A percentile compares a stretch with the other conserved stretches of the same genome.
Conservation (phyloP, 2,888 invertebrate species). For the Eudiplozoon nipponicum region DNA sequence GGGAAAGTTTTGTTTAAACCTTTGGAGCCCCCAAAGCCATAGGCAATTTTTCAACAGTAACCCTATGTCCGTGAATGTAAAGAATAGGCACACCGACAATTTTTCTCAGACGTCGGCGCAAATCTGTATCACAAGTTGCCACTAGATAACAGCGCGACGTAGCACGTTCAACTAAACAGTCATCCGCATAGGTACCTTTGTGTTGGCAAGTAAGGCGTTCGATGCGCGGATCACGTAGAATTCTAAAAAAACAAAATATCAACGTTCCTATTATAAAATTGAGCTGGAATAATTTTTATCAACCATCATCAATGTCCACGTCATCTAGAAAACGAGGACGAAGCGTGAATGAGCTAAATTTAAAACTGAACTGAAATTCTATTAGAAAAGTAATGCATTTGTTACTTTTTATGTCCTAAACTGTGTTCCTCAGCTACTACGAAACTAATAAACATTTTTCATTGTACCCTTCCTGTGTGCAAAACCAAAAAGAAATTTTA, state of each 20-base stretch:
- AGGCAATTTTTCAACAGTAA: constrained; percentile 65
- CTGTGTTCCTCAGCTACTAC: too few relatives aligned
- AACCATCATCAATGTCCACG: too few relatives aligned
- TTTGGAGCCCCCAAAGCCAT: constrained; percentile 82
- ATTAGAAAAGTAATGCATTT: too few relatives aligned
- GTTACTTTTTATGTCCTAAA: too few relatives aligned
- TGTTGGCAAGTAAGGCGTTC: constrained; percentile 65
- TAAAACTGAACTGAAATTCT: too few relatives aligned
- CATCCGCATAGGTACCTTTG: constrained; percentile 92
- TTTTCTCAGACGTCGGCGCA: constrained; percentile 68
- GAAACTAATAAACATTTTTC: too few relatives aligned
- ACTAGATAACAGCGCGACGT: constrained; percentile 97
- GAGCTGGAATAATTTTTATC: too few relatives aligned
- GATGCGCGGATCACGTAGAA: constrained; percentile 69
- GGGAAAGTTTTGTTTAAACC: constrained; percentile 24
- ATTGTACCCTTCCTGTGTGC: too few relatives aligned
- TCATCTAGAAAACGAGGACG: too few relatives aligned
- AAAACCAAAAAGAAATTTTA: too few relatives aligned
- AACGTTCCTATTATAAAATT: too few relatives aligned
- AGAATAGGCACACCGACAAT: constrained; percentile 94
- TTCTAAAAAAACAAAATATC: constrained; percentile 30
- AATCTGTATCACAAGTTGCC: constrained; percentile 84
- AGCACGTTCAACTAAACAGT: constrained; percentile 72
- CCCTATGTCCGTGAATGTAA: constrained; percentile 44
- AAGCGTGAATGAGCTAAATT: too few relatives aligned